Evolutionary conservation across 2,797 vertebrate genomes (phyloP), one percentile per base, ranked within the genome.

Genomic region (Ctenopoma kingsleyae): DNA sequence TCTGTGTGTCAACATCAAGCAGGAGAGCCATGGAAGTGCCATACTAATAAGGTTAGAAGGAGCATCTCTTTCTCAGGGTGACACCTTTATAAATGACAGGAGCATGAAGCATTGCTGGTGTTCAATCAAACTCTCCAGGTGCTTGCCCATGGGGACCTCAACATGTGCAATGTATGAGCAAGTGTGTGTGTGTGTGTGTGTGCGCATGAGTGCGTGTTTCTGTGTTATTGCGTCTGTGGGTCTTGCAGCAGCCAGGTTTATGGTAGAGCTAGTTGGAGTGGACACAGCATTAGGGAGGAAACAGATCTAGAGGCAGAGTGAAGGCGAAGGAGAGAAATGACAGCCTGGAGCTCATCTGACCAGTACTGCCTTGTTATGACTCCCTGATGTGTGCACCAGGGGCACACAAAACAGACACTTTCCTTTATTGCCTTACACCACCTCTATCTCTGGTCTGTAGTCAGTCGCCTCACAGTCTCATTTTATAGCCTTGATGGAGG

Each of bases 21-120:
- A 71, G 66, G 67, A 72, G 58, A 74, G 61, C 80, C 76, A 71
- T 80, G 71, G 82, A 82, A 54, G 71, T 68, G 69, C 83, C 84
- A 83, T 84, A 82, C 88, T 91, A 87, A 92, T 92, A 87, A 84
- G 89, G 80, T 88, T 86, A 81, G 81, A 85, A 68, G 74, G 81
- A 89, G 88, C 84, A 83, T 93, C 90, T 90, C 81, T 89, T 86
- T 82, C 84, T 80, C 50, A 59, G 44, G 67, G 74, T 85, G 89
- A 91, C 90, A 88, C 82, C 80, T 87, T 89, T 89, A 89, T 89
- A 90, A 89, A 91, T 87, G 90, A 81, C 87, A 76, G 78, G 61
- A 75, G 77, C 61, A 46, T 6, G 46, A 74, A 74, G 67, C 82
- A 63, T 82, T 70, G 83, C 80, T 12, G 74, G 82, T 84, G 82